Evolutionary conservation across 2,113 vertebrate genomes (phyloP).

Genomic region (Nymphicus hollandicus): DNA sequence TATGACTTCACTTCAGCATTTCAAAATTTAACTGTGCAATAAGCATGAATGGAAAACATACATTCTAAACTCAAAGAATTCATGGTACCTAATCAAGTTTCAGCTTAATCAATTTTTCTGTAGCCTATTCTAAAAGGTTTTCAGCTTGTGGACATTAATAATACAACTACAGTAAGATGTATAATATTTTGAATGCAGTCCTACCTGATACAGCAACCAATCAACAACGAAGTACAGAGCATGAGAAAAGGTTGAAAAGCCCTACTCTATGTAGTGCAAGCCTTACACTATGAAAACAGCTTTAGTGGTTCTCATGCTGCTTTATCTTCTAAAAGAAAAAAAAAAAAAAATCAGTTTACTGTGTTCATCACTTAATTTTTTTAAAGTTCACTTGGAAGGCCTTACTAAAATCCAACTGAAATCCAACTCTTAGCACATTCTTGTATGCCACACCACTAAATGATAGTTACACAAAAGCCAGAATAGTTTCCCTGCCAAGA

Average conservation of each 20-base stretch:
- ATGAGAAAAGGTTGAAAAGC: not conserved
- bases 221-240: not conserved
- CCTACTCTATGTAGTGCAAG: not conserved
- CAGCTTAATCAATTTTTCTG: not conserved
- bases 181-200: not conserved
- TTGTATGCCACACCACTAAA: not conserved
- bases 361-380: not conserved
- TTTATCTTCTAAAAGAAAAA: not conserved
- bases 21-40: not conserved
- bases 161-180: not conserved
- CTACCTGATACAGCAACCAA: not conserved
- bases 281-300: not conserved
- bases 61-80: not conserved
- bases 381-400: not conserved
- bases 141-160: not conserved
- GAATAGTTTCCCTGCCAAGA: not conserved
- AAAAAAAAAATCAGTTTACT: not conserved
- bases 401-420: not conserved
- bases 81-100: not conserved
- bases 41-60: not conserved
- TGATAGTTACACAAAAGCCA: not conserved
- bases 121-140: not conserved
- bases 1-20: not conserved
- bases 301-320: not conserved
- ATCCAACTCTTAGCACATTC: not conserved